Evolutionary conservation across 2,888 invertebrate genomes (phyloP), one percentile per base, ranked within the genome.

Genomic region (Plagodis dolabraria): DNA sequence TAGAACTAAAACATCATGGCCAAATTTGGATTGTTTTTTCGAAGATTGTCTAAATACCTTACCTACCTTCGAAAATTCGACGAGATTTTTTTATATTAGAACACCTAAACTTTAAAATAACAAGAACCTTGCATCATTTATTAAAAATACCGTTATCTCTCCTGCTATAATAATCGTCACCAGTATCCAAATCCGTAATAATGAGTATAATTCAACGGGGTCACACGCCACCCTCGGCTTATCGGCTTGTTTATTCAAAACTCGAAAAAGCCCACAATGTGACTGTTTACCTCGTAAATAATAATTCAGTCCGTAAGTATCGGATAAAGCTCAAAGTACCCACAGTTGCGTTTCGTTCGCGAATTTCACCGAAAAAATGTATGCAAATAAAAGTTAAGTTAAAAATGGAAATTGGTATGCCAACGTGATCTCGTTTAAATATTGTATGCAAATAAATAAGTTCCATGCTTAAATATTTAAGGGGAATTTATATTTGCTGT

Each of bases 261-360:
- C 77, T 80, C 75, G 69, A 78, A 80, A 79, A 76, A 76, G 74
- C 74, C 55, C 71, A 78, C 77, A 82, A 74, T 77, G 75, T 74
- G 70, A 71, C 69, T 85, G 81, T 84, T 82, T 83, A 72, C 79
- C 69, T 69, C 79, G 78, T 85, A 82, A 83, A 85, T 82, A 84
- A 82, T 84, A 77, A 79, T 75, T 74, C 74, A 73, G 74, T 65
- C 68, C 62, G 75, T 72, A 70, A 74, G 67, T 72, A 71, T 65
- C 57, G 69, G 69, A 74, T 72, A 72, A 72, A 74, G 67, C 59
- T 66, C 44, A 10, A 60, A 65, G 57, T 57, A 62, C 43, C 12
- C 12, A 6, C 50, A 43, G 12, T 49, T 38, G 38, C 61, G 62
- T 65, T 72, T 63, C 59, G 53, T 67, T 71, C 66, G 65, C 60